A percentile compares a stretch with the other conserved stretches of the same genome.
These are phyloP conservation scores for Synanthedon tipuliformis DNA, from an alignment of 2,888 invertebrate genomes.

Conservation along the genomic window DNA sequence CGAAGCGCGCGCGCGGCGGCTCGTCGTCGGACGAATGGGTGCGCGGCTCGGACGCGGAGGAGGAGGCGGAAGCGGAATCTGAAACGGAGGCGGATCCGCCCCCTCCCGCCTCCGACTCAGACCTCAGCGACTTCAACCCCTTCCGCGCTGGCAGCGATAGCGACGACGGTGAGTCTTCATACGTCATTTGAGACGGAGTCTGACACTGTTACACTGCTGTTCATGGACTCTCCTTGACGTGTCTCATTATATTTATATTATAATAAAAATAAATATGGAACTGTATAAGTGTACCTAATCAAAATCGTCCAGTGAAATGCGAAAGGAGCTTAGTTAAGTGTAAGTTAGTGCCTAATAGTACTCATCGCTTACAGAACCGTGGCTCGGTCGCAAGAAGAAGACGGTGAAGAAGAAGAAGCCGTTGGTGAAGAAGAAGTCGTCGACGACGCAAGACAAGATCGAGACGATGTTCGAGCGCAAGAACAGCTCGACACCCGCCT, in stretches of 20 bases:
- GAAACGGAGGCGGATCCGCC: slow-evolving; percentile 25
- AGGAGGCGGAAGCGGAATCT: slow-evolving; percentile 33
- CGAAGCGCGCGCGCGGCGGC: slow-evolving; percentile 66
- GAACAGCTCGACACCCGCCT: slow-evolving; percentile 24
- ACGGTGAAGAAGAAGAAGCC: slow-evolving; percentile 71
- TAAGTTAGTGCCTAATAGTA: too few species aligned
- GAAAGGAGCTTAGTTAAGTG: too few species aligned
- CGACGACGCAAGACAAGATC: slow-evolving; percentile 83
- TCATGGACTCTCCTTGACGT: too few species aligned
- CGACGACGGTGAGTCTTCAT: slow-evolving; percentile 72
- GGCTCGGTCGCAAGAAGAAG: slow-evolving; percentile 78
- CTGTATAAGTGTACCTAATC: neutral
- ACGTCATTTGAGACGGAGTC: too few species aligned
- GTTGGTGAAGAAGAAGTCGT: slow-evolving; percentile 66
- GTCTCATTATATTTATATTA: neutral
- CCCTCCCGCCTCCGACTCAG: slow-evolving; percentile 34
- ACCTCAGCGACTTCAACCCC: slow-evolving; percentile 87
- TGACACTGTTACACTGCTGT: too few species aligned
- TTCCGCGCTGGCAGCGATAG: slow-evolving; percentile 84
- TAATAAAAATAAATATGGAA: neutral
- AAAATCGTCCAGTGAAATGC: too few species aligned
- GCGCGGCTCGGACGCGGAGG: slow-evolving; percentile 69
- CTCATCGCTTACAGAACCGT: slow-evolving; percentile 72
- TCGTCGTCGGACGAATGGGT: slow-evolving; percentile 76
- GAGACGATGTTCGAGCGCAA: slow-evolving; percentile 74